Conservation (phyloP, 2,113 vertebrate genomes). For the Maylandia zebra region DNA sequence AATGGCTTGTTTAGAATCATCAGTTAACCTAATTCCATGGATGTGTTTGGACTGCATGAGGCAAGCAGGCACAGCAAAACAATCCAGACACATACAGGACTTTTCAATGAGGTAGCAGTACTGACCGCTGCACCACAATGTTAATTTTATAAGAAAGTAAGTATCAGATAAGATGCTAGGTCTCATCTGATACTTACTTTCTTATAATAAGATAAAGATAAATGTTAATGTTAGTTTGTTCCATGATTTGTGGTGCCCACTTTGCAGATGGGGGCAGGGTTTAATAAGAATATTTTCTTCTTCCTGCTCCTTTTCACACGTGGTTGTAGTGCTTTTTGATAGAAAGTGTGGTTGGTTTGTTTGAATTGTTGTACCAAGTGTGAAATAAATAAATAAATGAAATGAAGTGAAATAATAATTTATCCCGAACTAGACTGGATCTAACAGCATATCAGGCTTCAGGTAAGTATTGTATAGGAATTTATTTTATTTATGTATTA, state of each 20-base stretch:
- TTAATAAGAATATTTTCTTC: too few species aligned
- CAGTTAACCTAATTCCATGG: not conserved
- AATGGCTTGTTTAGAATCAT: not conserved
- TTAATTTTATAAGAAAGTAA: not conserved
- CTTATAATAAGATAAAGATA: not conserved
- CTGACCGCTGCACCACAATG: not conserved
- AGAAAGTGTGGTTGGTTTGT: too few species aligned
- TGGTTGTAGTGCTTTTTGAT: too few species aligned
- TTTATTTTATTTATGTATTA: too few species aligned
- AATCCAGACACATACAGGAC: not conserved
- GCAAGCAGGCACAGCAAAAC: not conserved
- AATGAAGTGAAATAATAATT: not conserved
- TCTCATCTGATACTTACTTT: not conserved
- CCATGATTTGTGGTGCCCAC: too few species aligned
- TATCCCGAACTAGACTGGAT: not conserved
- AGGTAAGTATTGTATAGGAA: not conserved
- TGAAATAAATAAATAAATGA: too few species aligned
- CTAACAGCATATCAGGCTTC: not conserved
- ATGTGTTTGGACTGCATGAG: not conserved
- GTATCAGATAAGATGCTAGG: not conserved
- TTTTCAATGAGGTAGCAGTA: not conserved
- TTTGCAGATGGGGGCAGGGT: too few species aligned
- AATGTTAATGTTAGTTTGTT: too few species aligned
- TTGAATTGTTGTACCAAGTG: too few species aligned
- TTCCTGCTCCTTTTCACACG: too few species aligned